Base-by-base conservation (phyloP, 2,113 vertebrate genomes). In the Entomyzon cyanotis region DNA sequence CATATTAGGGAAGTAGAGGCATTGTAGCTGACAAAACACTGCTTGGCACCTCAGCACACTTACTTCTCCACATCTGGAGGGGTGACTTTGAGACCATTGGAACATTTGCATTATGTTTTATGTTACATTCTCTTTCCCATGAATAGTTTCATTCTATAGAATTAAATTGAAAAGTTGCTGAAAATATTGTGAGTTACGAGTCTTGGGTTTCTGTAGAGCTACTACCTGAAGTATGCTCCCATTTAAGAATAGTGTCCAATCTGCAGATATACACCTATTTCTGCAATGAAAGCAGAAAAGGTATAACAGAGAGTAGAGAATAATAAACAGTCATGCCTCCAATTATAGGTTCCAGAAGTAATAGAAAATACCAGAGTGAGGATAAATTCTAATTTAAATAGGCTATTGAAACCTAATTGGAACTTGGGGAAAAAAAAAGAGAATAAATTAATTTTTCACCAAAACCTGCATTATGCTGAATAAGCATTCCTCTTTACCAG, bases 351-450 rank as follows among this genome's bases (percentile, higher is more conserved):
- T 62, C 52, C 84, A 88, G 20, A 73, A 20, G 46, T 56, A 93
- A 82, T 24, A 56, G 27, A 58, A 83, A 88, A 59, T 14, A 76
- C 5, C 11, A 89, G 49, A 69, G 17, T 56, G 62, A 86, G 14
- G 20, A 63, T 49, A 88, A 73, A 90, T 91, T 35, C 73, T 90
- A 52, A 84, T 94, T 87, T 87, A 93, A 94, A 93, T 69, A 56
- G 49, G 7, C 24, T 77, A 49, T 42, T 87, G 37, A 82, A 88
- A 82, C 8, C 20, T 87, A 93, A 76, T 41, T 73, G n/a, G 16
- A 42, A 6, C 8, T 44, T 55, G 58, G 14, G 7, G 23, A 58
- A 68, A 10, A 20, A 20, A 25, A 19, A 21, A 17, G 9, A 83
- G 6, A 90, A 65, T 64, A 74, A 42, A 78, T 69, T 46, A 84